A percentile compares a stretch with the other conserved stretches of the same genome.
Evolutionary conservation across 2,797 vertebrate genomes (phyloP).

Genomic region (Pelobates cultripes): DNA sequence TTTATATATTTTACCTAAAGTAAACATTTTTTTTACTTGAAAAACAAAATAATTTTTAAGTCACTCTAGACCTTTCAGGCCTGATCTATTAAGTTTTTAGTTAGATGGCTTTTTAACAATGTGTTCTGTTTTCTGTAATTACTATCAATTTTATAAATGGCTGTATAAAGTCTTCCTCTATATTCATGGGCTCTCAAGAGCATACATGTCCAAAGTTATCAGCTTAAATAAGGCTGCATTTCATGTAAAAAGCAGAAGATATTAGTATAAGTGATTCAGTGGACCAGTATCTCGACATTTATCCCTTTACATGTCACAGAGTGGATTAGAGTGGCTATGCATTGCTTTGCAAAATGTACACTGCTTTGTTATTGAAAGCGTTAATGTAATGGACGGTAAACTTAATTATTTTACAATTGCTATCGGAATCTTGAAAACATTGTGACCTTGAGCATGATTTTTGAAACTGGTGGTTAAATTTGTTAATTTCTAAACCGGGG

Average conservation of each 20-base stretch:
- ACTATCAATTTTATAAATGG: constrained; percentile 52
- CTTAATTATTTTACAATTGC: constrained; percentile 32
- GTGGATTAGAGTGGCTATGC: not conserved
- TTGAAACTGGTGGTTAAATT: not conserved
- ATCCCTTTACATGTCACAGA: not conserved
- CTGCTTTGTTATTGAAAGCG: not conserved
- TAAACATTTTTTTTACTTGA: constrained; percentile 43
- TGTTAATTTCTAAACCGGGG: not conserved
- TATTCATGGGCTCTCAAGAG: constrained; percentile 42
- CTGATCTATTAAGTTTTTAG: constrained; percentile 12
- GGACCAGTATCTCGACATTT: constrained; percentile 34
- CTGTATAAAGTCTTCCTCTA: constrained; percentile 47
- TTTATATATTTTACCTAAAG: constrained; percentile 42
- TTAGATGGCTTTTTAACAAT: constrained; percentile 33
- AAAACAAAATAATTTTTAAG: constrained; percentile 42
- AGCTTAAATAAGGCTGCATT: constrained; percentile 44
- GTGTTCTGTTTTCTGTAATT: constrained; percentile 49
- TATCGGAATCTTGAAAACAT: constrained; percentile 15
- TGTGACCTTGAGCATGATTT: not conserved
- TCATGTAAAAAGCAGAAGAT: constrained; percentile 43
- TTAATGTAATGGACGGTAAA: constrained; percentile 29
- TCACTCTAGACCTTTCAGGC: not conserved
- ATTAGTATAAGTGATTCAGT: constrained; percentile 50
- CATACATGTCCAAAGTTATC: constrained; percentile 36
- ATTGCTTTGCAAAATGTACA: not conserved